These are phyloP conservation scores for Hyalella azteca DNA, from an alignment of 2,888 invertebrate genomes.

Conservation along the genomic window DNA sequence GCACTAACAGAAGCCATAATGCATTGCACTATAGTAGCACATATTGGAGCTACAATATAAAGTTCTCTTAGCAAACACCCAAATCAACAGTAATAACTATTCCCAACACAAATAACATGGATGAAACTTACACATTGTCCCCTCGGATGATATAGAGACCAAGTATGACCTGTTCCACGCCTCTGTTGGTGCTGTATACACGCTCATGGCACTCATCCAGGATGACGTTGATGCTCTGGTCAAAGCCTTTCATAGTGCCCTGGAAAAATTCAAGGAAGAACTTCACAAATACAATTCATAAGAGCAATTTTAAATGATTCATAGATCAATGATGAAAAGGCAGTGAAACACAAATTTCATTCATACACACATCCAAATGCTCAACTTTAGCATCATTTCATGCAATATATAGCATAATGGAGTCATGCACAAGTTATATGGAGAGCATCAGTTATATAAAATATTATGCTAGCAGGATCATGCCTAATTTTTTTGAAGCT, in stretches of 20 bases:
- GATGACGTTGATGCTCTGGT: conserved; percentile 98
- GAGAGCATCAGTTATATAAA: background rate
- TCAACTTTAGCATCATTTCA: background rate
- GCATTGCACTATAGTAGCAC: too few relatives aligned
- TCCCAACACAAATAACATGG: too few relatives aligned
- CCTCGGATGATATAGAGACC: conserved; percentile 97
- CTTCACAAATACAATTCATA: background rate
- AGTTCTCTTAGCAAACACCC: too few relatives aligned
- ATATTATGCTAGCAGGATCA: background rate
- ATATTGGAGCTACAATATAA: too few relatives aligned
- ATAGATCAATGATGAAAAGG: background rate
- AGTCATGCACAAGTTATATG: background rate
- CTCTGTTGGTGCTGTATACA: conserved; percentile 90
- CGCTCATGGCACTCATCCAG: conserved; percentile 97
- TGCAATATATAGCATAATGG: background rate
- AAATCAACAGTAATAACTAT: too few relatives aligned
- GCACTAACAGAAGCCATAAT: too few relatives aligned
- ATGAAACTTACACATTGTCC: conserved; percentile 78
- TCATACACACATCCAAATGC: background rate
- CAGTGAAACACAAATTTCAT: background rate
- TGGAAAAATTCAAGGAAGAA: conserved; percentile 62
- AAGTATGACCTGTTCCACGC: conserved; percentile 89
- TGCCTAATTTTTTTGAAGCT: background rate
- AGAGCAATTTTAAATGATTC: background rate
- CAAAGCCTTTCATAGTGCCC: conserved; percentile 97